A percentile compares a stretch with the other conserved stretches of the same genome.
phyloP scores from a whole-genome alignment of 2,113 vertebrate genomes.

The Connochaetes taurinus region DNA sequence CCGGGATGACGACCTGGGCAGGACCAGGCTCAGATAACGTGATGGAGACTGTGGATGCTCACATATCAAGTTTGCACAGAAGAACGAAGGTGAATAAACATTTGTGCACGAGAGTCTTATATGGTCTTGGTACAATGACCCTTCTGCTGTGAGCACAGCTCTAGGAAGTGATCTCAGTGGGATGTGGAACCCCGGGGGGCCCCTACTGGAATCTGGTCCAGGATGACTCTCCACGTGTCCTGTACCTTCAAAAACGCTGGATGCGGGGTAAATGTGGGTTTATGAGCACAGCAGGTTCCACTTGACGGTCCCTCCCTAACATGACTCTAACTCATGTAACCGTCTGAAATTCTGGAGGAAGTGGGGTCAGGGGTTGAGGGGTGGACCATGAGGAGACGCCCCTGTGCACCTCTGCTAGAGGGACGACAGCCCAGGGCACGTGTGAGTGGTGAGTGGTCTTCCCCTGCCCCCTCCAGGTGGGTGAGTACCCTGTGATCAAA shows the following conservation, averaged over 20 bases:
- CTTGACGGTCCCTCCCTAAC: fast-evolving
- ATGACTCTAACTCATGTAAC: background rate
- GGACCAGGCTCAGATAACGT: background rate
- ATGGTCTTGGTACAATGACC: background rate
- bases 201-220: background rate
- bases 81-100: fast-evolving
- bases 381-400: fast-evolving
- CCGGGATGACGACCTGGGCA: fast-evolving
- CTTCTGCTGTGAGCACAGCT: no score
- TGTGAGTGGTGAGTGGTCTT: no score
- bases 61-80: background rate
- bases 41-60: background rate
- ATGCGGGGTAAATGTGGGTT: fast-evolving
- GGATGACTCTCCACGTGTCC: fast-evolving
- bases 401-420: background rate
- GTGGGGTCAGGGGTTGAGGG: background rate
- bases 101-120: no score
- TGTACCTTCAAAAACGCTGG: fast-evolving
- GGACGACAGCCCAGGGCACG: fast-evolving
- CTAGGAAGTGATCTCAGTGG: background rate
- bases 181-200: background rate
- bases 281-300: background rate
- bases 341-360: no score
- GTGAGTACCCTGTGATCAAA: background rate
- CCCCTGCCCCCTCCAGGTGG: background rate